Evolutionary conservation across 2,797 vertebrate species (phyloP), one percentile per base, ranked within the genome.

Genomic region (Discoglossus pictus): DNA sequence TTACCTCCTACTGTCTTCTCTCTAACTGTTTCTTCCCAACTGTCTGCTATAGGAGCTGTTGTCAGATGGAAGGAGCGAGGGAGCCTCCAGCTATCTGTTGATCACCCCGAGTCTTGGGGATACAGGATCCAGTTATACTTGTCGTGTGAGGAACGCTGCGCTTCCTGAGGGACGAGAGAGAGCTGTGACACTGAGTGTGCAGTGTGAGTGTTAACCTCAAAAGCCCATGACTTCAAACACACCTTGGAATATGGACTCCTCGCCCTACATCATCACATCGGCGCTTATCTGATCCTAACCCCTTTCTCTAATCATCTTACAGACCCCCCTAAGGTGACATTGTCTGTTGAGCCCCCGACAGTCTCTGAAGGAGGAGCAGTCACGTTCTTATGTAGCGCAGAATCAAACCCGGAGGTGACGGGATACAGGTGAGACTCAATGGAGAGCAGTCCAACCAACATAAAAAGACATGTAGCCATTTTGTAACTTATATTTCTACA

Each of bases 391-490:
- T 97, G 94, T 82, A 87, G 87, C 4, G 93, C 94, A 21, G 92
- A 90, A 0, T 94, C 94, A 73, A 94, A 94, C 75, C 94, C 93
- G 6, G 93, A 95, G 63, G 92, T 97, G 78, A 93, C 91, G 0
- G 90, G 90, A 69, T 97, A 96, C 85, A 92, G 94, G 94, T 96
- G 85, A 74, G 74, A n/a, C n/a, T n/a, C n/a, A n/a, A n/a, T n/a
- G n/a, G n/a, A n/a, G 6, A 47, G 1, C 25, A 2, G 27, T 31
- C 27, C 27, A 31, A 31, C 27, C 27, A 4, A 31, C 4, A 31
- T 4, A 8, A 4, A 31, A 31, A 31, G 4, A 31, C 4, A 31
- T 31, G 27, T 31, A 31, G 27, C 27, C 8, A 4, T 31, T 31
- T 31, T 31, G 27, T 31, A 31, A 31, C 4, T 31, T 31, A 31